Percentiles rank a stretch among this genome's conserved stretches.
phyloP scores from a whole-genome alignment of 2,113 vertebrate species.

The Montifringilla adamsi region DNA sequence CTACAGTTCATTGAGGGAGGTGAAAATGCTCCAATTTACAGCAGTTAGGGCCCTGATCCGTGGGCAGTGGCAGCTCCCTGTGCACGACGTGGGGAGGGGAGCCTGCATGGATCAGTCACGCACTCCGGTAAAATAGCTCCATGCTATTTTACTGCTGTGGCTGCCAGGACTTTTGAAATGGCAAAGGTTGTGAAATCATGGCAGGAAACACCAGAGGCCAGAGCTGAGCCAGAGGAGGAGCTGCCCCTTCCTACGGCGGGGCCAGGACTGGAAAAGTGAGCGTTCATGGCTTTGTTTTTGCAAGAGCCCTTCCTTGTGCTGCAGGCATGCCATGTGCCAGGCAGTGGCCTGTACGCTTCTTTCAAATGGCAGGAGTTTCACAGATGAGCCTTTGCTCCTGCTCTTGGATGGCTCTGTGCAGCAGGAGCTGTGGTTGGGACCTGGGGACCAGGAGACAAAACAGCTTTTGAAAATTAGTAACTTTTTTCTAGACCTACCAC shows the following conservation, averaged over 20 bases:
- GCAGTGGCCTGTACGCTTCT: background rate
- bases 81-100: background rate
- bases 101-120: background rate
- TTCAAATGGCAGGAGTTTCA: background rate
- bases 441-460: background rate
- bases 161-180: background rate
- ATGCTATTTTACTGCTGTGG: fast-evolving
- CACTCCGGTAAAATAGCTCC: background rate
- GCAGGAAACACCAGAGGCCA: background rate
- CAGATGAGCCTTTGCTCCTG: background rate
- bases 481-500: background rate
- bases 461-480: background rate
- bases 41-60: background rate
- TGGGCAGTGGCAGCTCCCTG: background rate
- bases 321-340: background rate
- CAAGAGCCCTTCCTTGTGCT: background rate
- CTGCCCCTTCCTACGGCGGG: background rate
- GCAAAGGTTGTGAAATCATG: background rate
- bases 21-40: background rate
- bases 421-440: background rate
- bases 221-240: background rate
- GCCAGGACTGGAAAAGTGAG: background rate
- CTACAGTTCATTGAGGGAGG: background rate
- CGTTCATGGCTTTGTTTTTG: fast-evolving
- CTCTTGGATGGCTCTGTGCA: background rate